Conservation (phyloP, 1,140 invertebrate genomes). For the Ooceraea biroi region DNA sequence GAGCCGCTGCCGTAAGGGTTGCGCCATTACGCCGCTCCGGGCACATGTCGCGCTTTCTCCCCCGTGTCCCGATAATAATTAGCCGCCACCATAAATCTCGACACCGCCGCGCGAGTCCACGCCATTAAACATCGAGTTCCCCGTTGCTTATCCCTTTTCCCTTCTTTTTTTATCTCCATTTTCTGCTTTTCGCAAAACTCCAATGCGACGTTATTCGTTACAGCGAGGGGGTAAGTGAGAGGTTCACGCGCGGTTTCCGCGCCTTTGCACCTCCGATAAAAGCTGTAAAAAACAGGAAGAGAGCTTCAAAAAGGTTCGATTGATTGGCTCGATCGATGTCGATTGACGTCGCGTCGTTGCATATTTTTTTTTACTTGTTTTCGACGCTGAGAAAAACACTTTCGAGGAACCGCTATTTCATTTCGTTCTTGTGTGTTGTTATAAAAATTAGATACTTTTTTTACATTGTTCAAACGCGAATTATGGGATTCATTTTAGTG, state of each 20-base stretch:
- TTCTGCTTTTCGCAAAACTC: conserved; percentile 12
- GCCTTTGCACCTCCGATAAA: conserved; percentile 9
- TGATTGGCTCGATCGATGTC: too few species aligned
- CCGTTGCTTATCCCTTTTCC: not conserved
- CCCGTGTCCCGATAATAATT: conserved; percentile 77
- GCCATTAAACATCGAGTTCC: conserved; percentile 51
- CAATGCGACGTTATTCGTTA: conserved; percentile 41
- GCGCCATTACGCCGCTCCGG: conserved; percentile 62
- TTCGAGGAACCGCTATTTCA: too few species aligned
- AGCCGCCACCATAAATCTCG: conserved; percentile 79
- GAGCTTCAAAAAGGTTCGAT: too few species aligned
- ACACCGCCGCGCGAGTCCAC: not conserved
- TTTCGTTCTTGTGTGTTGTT: too few species aligned
- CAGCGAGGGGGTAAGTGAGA: not conserved
- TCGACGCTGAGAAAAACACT: too few species aligned
- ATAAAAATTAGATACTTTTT: too few species aligned
- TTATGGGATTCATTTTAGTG: too few species aligned
- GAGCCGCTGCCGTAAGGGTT: conserved; percentile 68
- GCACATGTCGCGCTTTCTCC: conserved; percentile 63
- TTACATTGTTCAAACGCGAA: too few species aligned
- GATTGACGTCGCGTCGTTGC: too few species aligned
- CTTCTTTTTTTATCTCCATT: not conserved
- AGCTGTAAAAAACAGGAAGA: conserved; percentile 15
- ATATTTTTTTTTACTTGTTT: too few species aligned
- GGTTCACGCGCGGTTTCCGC: not conserved